Evolutionary conservation across 2,113 vertebrate genomes (phyloP).

Genomic region (Grammomys dolichurus): DNA sequence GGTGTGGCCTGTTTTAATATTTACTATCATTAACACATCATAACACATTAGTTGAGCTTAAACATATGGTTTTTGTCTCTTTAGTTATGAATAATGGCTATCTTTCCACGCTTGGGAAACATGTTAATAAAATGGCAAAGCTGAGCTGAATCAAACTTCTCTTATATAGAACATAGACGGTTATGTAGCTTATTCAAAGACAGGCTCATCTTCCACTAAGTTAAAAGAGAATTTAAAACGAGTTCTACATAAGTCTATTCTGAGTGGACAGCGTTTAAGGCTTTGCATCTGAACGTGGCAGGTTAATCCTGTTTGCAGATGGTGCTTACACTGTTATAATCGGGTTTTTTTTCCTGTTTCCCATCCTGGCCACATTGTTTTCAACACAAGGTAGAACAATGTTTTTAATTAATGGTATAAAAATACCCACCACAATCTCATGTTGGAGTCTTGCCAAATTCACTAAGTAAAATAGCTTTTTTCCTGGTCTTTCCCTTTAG

Average conservation of each 20-base stretch:
- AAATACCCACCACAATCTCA: not conserved
- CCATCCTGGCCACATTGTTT: constrained; percentile 15
- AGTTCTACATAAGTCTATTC: not conserved
- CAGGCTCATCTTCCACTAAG: not conserved
- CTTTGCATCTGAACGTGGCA: too few species aligned
- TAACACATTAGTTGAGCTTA: accelerated
- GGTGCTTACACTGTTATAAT: not conserved
- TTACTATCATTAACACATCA: not conserved
- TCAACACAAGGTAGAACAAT: constrained; percentile 37
- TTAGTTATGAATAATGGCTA: not conserved
- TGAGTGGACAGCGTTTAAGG: accelerated
- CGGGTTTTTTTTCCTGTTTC: not conserved
- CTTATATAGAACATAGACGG: too few species aligned
- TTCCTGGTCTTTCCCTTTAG: not conserved
- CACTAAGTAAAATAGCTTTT: not conserved
- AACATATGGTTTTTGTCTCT: not conserved
- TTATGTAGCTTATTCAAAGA: not conserved
- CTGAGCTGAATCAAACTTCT: not conserved
- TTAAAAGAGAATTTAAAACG: not conserved
- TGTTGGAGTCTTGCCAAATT: not conserved
- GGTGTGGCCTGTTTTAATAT: accelerated
- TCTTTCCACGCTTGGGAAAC: not conserved
- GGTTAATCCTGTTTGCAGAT: constrained; percentile 22
- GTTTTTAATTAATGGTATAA: not conserved
- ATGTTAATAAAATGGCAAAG: not conserved